Evolutionary conservation across 2,888 invertebrate species (phyloP), one percentile per base, ranked within the genome.

Genomic region (Agrochola macilenta): DNA sequence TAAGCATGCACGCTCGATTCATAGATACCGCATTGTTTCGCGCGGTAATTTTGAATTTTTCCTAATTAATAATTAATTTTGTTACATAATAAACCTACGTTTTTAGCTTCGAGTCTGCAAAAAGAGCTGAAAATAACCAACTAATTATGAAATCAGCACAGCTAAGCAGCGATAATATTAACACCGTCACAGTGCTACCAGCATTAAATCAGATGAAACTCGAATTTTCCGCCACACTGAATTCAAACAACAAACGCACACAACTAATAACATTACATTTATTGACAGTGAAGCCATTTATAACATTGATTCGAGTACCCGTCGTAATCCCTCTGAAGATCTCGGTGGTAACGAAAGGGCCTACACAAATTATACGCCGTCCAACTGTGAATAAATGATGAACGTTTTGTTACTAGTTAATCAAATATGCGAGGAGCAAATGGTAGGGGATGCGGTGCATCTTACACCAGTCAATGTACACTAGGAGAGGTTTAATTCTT

Each of bases 301-400:
- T 85, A 79, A 84, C 81, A 81, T 81, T 70, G 83, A 82, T 83
- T 87, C 89, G 85, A 89, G 86, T 78, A 83, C 76, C 78, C 64
- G 63, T 74, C 79, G 88, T 87, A 81, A 76, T 83, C 85, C 69
- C 70, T 26, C 14, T 30, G 49, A 81, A 83, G 76, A 79, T 81
- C 70, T 83, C 72, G 57, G 78, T 46, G 69, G 79, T 82, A 90
- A 84, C 83, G 83, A 89, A 86, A 88, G 83, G 84, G 81, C 85
- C 88, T 89, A 86, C 88, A 85, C 90, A 90, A 90, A 90, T 90
- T 89, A 90, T 88, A 83, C 84, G 80, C 80, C 81, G 78, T 69
- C 86, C 86, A 61, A 73, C 81, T 78, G 85, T 90, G 88, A 90
- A 90, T 90, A 90, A 90, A 81, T 90, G 84, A 90, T 85, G 83